A percentile compares a stretch with the other conserved stretches of the same genome.
These are phyloP conservation scores for Cyprinella venusta DNA, from an alignment of 2,797 vertebrate species.

Conservation along the genomic window DNA sequence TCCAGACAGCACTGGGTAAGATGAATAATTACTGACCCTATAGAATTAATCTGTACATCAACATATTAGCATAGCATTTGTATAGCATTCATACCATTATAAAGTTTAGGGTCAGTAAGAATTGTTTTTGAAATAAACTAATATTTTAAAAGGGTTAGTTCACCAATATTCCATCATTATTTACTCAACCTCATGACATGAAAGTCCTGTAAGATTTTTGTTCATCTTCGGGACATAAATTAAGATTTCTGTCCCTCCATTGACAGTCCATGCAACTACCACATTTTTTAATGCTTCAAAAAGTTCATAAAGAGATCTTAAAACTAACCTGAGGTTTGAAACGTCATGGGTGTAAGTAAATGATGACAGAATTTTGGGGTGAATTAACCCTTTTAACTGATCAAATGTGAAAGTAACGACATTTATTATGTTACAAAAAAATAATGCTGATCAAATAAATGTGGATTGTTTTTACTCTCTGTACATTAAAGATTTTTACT, in stretches of 20 bases:
- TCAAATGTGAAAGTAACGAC: neutral
- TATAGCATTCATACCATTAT: neutral
- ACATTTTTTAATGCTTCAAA: neutral
- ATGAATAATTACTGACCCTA: neutral
- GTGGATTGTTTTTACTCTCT: too few relatives aligned
- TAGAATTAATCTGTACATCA: neutral
- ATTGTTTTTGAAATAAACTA: too few relatives aligned
- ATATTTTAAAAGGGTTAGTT: too few relatives aligned
- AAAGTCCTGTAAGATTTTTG: too few relatives aligned
- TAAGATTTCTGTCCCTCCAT: neutral
- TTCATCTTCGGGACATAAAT: too few relatives aligned
- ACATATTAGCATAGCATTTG: neutral
- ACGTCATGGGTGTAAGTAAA: neutral
- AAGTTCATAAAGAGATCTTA: neutral
- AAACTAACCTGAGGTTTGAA: too few relatives aligned
- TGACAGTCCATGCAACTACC: too few relatives aligned
- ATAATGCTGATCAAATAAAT: neutral
- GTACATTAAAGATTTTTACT: neutral
- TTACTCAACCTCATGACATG: too few relatives aligned
- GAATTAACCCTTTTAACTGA: neutral
- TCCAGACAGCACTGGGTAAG: conserved; percentile 55
- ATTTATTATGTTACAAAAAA: neutral
- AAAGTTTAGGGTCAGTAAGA: neutral
- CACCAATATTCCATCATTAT: too few relatives aligned
- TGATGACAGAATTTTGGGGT: neutral